Evolutionary conservation across 1,140 invertebrate species (phyloP).

Genomic region (Drosophila prosaltans): DNA sequence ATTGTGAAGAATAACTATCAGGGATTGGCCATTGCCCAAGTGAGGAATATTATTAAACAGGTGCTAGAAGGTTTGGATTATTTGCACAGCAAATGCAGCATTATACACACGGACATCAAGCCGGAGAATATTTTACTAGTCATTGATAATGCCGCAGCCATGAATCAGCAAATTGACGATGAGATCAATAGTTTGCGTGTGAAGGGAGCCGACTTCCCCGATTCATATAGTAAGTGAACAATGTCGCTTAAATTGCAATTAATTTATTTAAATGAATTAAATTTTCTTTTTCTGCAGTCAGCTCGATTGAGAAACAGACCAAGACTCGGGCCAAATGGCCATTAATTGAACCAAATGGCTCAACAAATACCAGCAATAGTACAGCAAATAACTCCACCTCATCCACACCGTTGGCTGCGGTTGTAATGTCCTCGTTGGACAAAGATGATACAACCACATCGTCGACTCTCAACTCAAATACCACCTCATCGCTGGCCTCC

Average conservation of each 20-base stretch:
- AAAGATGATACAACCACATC: constrained; percentile 75
- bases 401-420: constrained; percentile 71
- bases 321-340: constrained; percentile 80
- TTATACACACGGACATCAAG: constrained; percentile 99
- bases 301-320: constrained; percentile 82
- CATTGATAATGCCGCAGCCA: constrained; percentile 91
- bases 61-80: constrained; percentile 97
- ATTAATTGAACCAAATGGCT: constrained; percentile 75
- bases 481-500: constrained; percentile 76
- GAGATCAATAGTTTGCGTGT: constrained; percentile 90
- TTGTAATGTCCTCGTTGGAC: constrained; percentile 74
- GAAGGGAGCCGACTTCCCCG: constrained; percentile 84
- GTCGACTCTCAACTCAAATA: constrained; percentile 77
- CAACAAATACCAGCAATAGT: constrained; percentile 76
- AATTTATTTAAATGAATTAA: neutral
- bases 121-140: constrained; percentile 99
- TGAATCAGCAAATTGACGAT: constrained; percentile 95
- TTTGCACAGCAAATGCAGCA: constrained; percentile 98
- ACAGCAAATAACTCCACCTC: constrained; percentile 78
- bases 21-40: constrained; percentile 97
- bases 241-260: neutral
- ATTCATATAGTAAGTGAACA: constrained; percentile 78
- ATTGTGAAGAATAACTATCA: constrained; percentile 99
- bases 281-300: constrained; percentile 50
- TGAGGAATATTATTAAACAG: constrained; percentile 97